A percentile compares a stretch with the other conserved stretches of the same genome.
phyloP scores from a whole-genome alignment of 2,113 vertebrate species.

The Myotis yumanensis region DNA sequence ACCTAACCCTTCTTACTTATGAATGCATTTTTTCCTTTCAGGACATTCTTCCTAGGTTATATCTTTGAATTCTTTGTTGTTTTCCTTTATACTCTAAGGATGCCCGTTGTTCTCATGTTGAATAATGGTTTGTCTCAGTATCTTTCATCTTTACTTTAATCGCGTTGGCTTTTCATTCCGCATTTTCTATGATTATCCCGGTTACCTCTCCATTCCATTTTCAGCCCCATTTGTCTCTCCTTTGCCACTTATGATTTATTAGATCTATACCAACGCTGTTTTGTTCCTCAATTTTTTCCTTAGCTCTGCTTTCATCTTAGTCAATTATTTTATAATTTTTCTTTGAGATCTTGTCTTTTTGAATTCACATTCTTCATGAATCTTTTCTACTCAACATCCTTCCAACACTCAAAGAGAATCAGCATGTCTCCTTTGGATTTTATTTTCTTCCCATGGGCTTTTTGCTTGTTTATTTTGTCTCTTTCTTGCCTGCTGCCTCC shows the following conservation, averaged over 20 bases:
- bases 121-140: background rate
- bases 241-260: background rate
- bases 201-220: background rate
- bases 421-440: background rate
- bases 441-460: background rate
- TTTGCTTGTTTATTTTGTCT: background rate
- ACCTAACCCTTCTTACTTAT: background rate
- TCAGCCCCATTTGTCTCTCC: background rate
- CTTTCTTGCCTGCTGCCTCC: background rate
- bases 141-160: slow-evolving; percentile 1
- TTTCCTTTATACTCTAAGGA: background rate
- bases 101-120: background rate
- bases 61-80: background rate
- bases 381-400: background rate
- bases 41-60: background rate
- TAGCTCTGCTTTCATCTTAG: background rate
- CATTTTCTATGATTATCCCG: background rate
- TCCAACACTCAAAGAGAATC: background rate
- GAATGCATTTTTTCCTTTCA: background rate
- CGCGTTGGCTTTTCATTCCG: background rate
- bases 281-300: background rate
- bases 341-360: background rate
- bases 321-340: background rate
- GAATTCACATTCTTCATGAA: slow-evolving; percentile 3
- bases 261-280: background rate